A percentile compares a stretch with the other conserved stretches of the same genome.
Conservation (phyloP, 2,797 vertebrate species). For the Gymnocypris eckloni region DNA sequence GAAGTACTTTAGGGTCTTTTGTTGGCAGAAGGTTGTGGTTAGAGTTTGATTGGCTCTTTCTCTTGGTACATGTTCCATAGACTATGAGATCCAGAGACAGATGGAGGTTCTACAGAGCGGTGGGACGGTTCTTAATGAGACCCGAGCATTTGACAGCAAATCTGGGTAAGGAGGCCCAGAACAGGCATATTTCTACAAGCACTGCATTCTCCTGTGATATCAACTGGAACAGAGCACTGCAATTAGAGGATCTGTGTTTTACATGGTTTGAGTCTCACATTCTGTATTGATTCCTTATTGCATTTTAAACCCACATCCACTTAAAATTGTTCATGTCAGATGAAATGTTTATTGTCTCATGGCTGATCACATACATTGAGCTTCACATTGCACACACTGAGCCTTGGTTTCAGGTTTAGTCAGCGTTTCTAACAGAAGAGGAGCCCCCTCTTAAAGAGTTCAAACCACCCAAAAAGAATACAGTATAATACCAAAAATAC, state of each 20-base stretch:
- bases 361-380: background rate
- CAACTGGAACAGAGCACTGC: background rate
- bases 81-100: slow-evolving; percentile 97
- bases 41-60: slow-evolving; percentile 10
- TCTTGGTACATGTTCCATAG: slow-evolving; percentile 71
- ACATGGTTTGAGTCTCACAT: slow-evolving; percentile 5
- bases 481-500: background rate
- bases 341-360: background rate
- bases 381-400: background rate
- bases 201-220: slow-evolving; percentile 34
- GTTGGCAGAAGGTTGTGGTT: slow-evolving; percentile 27
- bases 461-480: background rate
- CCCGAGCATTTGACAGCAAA: slow-evolving; percentile 91
- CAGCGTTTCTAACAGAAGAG: background rate
- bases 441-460: background rate
- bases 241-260: background rate
- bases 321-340: background rate
- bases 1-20: slow-evolving; percentile 14
- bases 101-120: slow-evolving; percentile 86
- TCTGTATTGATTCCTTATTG: background rate
- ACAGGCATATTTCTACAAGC: slow-evolving; percentile 11
- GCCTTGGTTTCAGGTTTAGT: background rate
- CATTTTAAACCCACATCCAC: slow-evolving; percentile 20
- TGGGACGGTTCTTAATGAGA: slow-evolving; percentile 90
- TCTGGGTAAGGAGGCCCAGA: slow-evolving; percentile 79